Evolutionary conservation across 2,888 invertebrate species (phyloP), one percentile per base, ranked within the genome.

Genomic region (Melanchra persicariae): DNA sequence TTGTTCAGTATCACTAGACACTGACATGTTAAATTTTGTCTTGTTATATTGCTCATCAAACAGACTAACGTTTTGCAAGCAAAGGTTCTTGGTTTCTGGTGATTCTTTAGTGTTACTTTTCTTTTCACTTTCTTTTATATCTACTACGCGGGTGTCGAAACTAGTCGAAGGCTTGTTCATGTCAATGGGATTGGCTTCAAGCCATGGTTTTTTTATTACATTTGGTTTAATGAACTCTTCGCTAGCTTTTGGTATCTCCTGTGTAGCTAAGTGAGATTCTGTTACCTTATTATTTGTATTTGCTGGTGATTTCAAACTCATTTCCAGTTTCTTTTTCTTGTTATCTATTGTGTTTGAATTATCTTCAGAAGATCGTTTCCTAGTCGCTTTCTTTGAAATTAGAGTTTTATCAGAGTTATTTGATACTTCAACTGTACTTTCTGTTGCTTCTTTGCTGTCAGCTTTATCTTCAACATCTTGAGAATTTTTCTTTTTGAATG

Each of bases 61-160:
- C 43, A 94, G 85, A 82, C 91, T 95, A 15, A 94, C 91, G 81
- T 91, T 94, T 85, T 93, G 88, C 26, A 93, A 87, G 76, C 94
- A 94, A 5, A 93, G 93, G 59, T 94, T 95, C 69, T 60, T 72
- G 10, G 60, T 69, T 43, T 74, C 81, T 55, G 71, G 51, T 10
- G 70, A 22, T 34, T 81, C 24, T 57, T 73, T 70, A 22, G 19
- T 12, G 17, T 49, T 60, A 24, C 17, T 30, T 26, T 15, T 58
- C 5, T 72, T 49, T 49, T 73, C 58, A 37, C 45, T 58, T 45
- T 61, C 60, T 17, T 45, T 34, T 0, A 69, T 37, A 34, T 82
- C 43, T 43, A 22, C 55, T n/a, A 61, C 45, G 57, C n/a, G 58
- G 51, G 65, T 63, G 54, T 45, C 63, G 47, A 47, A 52, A 54